A percentile compares a stretch with the other conserved stretches of the same genome.
Evolutionary conservation across 2,888 invertebrate species (phyloP).

Genomic region (Drosophila stalkeri): DNA sequence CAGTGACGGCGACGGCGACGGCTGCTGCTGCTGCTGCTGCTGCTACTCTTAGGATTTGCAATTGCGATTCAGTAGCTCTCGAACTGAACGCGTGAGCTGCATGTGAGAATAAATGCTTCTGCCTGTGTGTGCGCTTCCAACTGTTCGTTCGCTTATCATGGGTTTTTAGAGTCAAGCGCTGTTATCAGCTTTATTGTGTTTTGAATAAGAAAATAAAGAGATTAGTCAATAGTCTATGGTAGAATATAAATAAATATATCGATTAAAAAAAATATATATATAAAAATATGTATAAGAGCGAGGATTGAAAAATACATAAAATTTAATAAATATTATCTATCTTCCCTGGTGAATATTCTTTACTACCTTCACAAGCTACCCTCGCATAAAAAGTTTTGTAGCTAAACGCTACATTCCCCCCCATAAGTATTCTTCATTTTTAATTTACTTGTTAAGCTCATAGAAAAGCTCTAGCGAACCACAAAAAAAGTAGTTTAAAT

Average conservation of each 20-base stretch:
- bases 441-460: background rate
- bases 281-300: background rate
- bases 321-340: background rate
- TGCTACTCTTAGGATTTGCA: constrained; percentile 44
- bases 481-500: too few species aligned
- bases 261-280: too few species aligned
- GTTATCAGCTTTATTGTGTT: background rate
- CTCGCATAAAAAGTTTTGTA: background rate
- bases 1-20: background rate
- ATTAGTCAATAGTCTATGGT: background rate
- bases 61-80: constrained; percentile 37
- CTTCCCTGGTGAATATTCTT: background rate
- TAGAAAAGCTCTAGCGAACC: constrained; percentile 1
- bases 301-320: background rate
- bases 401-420: too few species aligned
- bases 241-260: background rate
- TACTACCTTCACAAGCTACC: background rate
- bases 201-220: background rate
- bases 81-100: constrained; percentile 44
- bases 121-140: background rate
- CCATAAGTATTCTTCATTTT: background rate
- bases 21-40: constrained; percentile 16
- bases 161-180: background rate
- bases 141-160: constrained; percentile 10
- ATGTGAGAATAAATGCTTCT: constrained; percentile 22